Evolutionary conservation across 2,797 vertebrate species (phyloP), one percentile per base, ranked within the genome.

Genomic region (Notolabrus celidotus): DNA sequence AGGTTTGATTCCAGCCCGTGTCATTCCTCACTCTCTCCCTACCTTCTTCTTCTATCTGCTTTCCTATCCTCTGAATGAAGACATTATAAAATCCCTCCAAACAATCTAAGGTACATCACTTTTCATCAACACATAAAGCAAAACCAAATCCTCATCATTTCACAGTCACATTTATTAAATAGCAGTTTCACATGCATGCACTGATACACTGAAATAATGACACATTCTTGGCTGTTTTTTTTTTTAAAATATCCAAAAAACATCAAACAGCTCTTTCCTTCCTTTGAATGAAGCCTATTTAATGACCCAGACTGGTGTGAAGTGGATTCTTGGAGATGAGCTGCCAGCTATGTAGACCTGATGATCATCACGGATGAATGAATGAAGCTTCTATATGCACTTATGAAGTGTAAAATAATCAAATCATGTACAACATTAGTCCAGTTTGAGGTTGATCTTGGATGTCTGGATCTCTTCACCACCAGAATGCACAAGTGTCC

Each of bases 371-470:
- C 27, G 75, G 89, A 93, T 94, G 93, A 94, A 87, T 82, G 82
- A 65, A 88, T 80, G 83, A 86, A 77, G 68, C 59, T 3, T 87
- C 65, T 77, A 89, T 77, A 89, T 86, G 87, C 90, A 92, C 93
- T 92, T 93, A 92, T 92, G 92, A 93, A 93, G 92, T 92, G 92
- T 92, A 92, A 47, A 92, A 92, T 88, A 88, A 84, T 79, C 50
- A 67, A 86, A 80, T 79, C 34, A 72, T 47, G 79, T 80, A 80
- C 49, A 81, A 50, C 59, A 41, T 79, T 67, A 69, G 82, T 74
- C 79, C 79, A 43, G 75, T 83, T 16, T 58, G 38, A 88, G 78
- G 72, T 82, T 68, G 62, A 33, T 69, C 55, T 62, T 22, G 29
- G 49, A 55, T 23, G 22, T 59, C 27, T 57, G 61, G 57, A 38